Base-by-base conservation (phyloP, 1,140 invertebrate genomes). In the Anoplophora glabripennis region DNA sequence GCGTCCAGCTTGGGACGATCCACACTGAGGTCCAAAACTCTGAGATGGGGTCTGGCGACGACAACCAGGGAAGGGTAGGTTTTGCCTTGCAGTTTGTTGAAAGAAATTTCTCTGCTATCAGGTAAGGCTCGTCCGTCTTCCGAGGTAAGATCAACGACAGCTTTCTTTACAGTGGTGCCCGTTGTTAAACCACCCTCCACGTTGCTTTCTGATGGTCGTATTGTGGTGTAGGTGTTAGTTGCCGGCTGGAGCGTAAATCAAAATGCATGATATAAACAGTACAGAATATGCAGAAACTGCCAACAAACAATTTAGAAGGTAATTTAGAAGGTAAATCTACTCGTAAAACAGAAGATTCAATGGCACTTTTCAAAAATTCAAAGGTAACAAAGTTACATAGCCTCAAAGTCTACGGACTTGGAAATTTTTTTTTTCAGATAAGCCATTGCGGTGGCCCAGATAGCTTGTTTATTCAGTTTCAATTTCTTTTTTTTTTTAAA, bases 61-160 rank as follows among this genome's bases (percentile, higher is more conserved):
- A 93, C 89, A 14, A 92, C 89, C 37, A 93, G 74, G 0, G 89
- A 92, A 1, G 90, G 90, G 74, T 87, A 92, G 1, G 90, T 92
- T 74, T 89, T 89, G 10, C 88, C 88, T 76, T 89, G 87, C 51
- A 89, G 75, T 69, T 89, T 90, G 70, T 89, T 89, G 65, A 89
- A 89, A 1, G 84, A 82, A 11, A 89, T 81, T 78, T 89, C 87
- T 54, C 81, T 76, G 1, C 84, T 85, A 75, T 89, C 88, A 0
- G 86, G 79, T 15, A 82, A 65, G 72, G 80, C 77, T 10, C 33
- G 14, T 3, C 37, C 77, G 45, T 83, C 80, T 14, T 86, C 84
- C 57, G 83, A 81, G n/a, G 81, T 80, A n/a, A 84, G 77, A 64
- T 84, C 82, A 0, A 83, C 81, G 21, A 83, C 76, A 41, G 63